Evolutionary conservation across 2,113 vertebrate species (phyloP), one percentile per base, ranked within the genome.

Genomic region (Solenodon paradoxus): DNA sequence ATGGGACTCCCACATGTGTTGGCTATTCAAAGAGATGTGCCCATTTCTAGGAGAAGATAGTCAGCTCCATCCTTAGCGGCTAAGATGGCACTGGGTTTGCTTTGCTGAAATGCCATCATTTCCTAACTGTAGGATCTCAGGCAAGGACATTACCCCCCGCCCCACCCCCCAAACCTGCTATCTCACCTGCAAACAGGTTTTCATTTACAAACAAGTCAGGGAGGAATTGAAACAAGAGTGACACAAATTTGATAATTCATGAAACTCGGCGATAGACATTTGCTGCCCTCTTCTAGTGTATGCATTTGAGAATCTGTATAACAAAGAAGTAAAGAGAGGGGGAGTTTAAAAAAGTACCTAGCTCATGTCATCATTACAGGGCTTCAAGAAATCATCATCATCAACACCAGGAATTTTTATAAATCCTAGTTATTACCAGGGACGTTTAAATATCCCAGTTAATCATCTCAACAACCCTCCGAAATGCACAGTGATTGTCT

Each of bases 281-380:
- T 22, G 82, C 63, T 59, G 32, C 20, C 16, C 51, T 82, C 64
- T 22, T 91, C n/a, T 87, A 51, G 92, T 74, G 74, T 63, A 64
- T 69, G 13, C 11, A 2, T 47, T 64, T 59, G 47, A 45, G 95
- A 28, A 64, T 85, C 30, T 85, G 6, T 72, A 77, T 68, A 90
- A 83, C 64, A 68, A 90, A 88, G n/a, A 87, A 89, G 24, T 75
- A 10, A 80, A 93, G 81, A 90, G 28, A 30, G 47, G 55, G 32
- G 32, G 53, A 82, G 20, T 96, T 85, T 78, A 38, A 96, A 93
- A 95, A 61, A 64, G 53, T 77, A 64, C 64, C 80, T 59, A 83
- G 32, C 61, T 84, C 7, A 10, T 72, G 42, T 47, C 71, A 35
- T 92, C 72, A 74, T 28, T 63, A 20, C 45, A 85, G 49, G 47